Percentiles rank a stretch among this genome's conserved stretches.
These are phyloP conservation scores for Varroa destructor DNA, from an alignment of 1,140 invertebrate species.

Conservation along the genomic window DNA sequence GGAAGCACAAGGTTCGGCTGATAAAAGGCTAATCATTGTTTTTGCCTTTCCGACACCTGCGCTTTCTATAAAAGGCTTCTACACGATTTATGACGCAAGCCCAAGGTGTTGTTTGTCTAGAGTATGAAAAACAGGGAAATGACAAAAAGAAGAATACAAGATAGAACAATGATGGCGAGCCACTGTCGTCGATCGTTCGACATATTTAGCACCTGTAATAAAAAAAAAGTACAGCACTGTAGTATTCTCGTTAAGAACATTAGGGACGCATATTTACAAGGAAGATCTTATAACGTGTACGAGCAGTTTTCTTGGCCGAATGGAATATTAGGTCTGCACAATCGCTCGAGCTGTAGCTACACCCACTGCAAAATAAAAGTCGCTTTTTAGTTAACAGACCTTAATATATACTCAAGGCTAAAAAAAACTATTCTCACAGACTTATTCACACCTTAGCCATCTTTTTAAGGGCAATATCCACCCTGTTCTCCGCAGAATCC, in stretches of 20 bases:
- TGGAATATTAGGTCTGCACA: too few species aligned
- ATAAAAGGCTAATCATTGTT: too few species aligned
- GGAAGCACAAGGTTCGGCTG: too few species aligned
- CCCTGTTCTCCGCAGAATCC: constrained; percentile 16
- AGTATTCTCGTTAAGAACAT: not conserved
- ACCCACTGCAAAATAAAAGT: too few species aligned
- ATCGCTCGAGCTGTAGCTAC: too few species aligned
- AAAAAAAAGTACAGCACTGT: not conserved
- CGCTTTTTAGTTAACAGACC: too few species aligned
- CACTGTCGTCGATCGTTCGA: constrained; percentile 18
- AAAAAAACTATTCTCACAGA: too few species aligned
- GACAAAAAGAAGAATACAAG: constrained; percentile 21
- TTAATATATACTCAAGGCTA: too few species aligned
- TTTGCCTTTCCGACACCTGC: too few species aligned
- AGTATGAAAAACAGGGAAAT: constrained; percentile 6
- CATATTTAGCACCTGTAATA: constrained; percentile 23
- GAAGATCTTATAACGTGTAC: not conserved
- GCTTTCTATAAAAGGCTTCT: too few species aligned
- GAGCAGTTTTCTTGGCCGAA: not conserved
- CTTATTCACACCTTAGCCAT: constrained; percentile 8
- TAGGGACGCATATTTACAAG: not conserved
- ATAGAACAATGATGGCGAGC: constrained; percentile 3
- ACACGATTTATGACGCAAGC: too few species aligned
- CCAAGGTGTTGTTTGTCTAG: not conserved
- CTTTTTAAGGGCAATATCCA: constrained; percentile 19